phyloP scores from a whole-genome alignment of 2,888 invertebrate genomes.

The Dolomedes plantarius region DNA sequence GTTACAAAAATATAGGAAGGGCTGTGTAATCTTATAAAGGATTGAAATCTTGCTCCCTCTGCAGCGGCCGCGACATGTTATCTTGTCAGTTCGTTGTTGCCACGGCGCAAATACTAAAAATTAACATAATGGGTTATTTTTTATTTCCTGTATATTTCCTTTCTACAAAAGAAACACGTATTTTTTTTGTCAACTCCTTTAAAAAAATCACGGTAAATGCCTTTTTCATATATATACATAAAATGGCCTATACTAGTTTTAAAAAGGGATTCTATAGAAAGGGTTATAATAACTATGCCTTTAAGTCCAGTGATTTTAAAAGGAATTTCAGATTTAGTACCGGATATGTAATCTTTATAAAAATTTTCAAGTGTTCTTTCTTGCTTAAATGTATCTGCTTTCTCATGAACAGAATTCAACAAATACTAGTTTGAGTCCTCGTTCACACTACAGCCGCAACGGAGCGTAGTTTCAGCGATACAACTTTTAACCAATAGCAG shows the following conservation, averaged over 20 bases:
- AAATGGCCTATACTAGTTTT: slow-evolving; percentile 33
- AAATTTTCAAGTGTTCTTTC: no score
- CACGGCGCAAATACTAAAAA: not conserved
- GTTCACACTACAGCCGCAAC: no score
- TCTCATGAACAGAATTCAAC: no score
- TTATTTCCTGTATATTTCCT: no score
- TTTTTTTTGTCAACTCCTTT: not conserved
- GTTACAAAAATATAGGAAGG: not conserved
- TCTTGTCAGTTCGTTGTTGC: not conserved
- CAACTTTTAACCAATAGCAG: no score
- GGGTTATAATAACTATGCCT: not conserved
- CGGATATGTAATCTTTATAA: no score
- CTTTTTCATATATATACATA: slow-evolving; percentile 33
- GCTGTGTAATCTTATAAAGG: not conserved
- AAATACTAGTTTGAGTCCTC: no score
- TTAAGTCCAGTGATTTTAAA: slow-evolving; percentile 25
- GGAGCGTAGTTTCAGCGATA: no score
- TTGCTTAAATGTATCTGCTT: no score
- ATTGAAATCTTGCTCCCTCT: not conserved
- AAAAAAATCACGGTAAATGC: slow-evolving; percentile 24
- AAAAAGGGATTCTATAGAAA: slow-evolving; percentile 20
- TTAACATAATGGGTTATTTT: not conserved
- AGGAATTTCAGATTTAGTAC: not conserved
- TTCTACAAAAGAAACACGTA: no score
- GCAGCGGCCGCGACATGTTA: not conserved